Evolutionary conservation across 2,797 vertebrate genomes (phyloP).

Genomic region (Antennarius maculatus): DNA sequence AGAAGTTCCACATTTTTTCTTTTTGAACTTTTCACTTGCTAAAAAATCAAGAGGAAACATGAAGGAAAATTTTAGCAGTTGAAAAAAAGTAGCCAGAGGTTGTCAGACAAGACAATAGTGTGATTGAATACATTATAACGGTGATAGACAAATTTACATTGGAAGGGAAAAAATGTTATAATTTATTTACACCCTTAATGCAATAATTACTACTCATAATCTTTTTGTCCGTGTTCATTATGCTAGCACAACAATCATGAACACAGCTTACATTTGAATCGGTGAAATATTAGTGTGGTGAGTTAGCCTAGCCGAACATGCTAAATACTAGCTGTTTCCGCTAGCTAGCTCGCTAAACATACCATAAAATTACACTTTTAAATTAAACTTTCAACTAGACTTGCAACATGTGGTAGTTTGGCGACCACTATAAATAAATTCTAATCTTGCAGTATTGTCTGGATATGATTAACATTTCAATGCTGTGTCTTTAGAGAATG

Average conservation of each 20-base stretch:
- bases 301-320: background rate
- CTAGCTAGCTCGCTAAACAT: background rate
- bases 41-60: too few species aligned
- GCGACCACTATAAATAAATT: too few species aligned
- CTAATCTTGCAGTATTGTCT: background rate
- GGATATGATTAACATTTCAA: background rate
- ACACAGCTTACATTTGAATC: background rate
- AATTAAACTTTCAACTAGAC: too few species aligned
- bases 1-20: conserved; percentile 3
- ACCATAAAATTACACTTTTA: background rate
- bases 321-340: background rate
- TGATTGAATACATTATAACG: background rate
- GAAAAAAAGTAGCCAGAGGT: background rate
- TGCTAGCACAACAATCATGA: too few species aligned
- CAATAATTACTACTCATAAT: background rate
- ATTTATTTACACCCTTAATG: background rate
- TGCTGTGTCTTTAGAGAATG: background rate
- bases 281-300: background rate
- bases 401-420: background rate
- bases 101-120: conserved; percentile 13
- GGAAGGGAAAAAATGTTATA: background rate
- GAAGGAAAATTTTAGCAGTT: too few species aligned
- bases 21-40: too few species aligned
- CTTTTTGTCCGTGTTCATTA: background rate
- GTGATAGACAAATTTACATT: fast-evolving